Conservation (phyloP, 2,888 invertebrate genomes). For the Synergus itoensis region DNA sequence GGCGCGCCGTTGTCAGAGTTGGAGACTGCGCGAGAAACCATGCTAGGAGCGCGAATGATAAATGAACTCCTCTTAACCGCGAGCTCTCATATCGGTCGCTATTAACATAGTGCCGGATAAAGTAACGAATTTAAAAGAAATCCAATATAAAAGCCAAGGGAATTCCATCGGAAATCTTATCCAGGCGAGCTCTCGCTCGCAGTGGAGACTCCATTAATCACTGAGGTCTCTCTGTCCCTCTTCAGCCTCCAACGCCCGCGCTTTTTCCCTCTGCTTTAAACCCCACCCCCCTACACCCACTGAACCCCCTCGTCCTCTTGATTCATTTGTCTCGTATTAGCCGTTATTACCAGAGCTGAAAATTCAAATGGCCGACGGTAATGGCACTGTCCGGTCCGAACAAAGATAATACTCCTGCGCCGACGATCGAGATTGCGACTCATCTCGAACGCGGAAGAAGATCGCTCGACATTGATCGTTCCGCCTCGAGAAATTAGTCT, state of each 20-base stretch:
- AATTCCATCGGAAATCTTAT: constrained; percentile 78
- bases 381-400: constrained; percentile 61
- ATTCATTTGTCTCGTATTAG: constrained; percentile 74
- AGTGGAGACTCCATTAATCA: constrained; percentile 76
- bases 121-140: constrained; percentile 77
- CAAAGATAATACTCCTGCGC: constrained; percentile 24
- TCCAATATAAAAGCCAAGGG: constrained; percentile 76
- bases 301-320: constrained; percentile 55
- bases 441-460: constrained; percentile 27
- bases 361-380: constrained; percentile 67
- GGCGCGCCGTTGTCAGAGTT: constrained; percentile 53
- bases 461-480: constrained; percentile 17
- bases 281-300: constrained; percentile 51
- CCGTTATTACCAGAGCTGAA: constrained; percentile 69
- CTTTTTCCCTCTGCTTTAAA: constrained; percentile 50
- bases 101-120: constrained; percentile 77
- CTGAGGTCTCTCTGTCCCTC: constrained; percentile 59
- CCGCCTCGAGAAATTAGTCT: constrained; percentile 23
- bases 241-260: constrained; percentile 51
- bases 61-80: constrained; percentile 75
- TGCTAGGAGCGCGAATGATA: constrained; percentile 68
- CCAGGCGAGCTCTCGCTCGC: constrained; percentile 73
- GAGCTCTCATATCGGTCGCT: constrained; percentile 75
- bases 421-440: constrained; percentile 34
- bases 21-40: constrained; percentile 55